phyloP scores from a whole-genome alignment of 2,113 vertebrate genomes.

The Parus major region DNA sequence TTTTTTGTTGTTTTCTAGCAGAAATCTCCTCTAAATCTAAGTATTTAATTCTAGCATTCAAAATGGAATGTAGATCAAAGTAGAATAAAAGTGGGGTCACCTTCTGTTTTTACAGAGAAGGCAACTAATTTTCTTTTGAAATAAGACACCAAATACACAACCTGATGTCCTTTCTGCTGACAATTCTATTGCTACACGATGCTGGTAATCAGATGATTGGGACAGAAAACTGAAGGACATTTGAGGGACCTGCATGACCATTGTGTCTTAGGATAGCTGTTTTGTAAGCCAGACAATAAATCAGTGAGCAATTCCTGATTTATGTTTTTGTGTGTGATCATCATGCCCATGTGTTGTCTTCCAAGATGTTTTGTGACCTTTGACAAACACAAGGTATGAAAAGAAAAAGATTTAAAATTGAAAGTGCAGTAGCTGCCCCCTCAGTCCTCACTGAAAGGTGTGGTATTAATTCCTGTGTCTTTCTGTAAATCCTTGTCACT shows the following conservation, averaged over 20 bases:
- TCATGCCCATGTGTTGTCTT: neutral
- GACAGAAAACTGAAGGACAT: neutral
- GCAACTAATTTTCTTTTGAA: neutral
- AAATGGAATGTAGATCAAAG: neutral
- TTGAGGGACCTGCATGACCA: neutral
- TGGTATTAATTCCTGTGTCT: neutral
- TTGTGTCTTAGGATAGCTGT: neutral
- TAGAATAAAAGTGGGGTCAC: neutral
- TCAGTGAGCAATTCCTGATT: neutral
- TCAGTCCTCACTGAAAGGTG: rapidly evolving
- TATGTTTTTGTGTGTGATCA: rapidly evolving
- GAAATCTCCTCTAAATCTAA: neutral
- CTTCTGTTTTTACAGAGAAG: neutral
- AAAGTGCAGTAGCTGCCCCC: neutral
- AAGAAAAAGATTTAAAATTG: neutral
- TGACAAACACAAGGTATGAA: neutral
- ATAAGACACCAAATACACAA: neutral
- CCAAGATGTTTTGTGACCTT: neutral
- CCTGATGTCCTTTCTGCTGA: neutral
- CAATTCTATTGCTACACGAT: neutral
- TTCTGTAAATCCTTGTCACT: neutral
- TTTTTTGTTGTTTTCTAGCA: neutral
- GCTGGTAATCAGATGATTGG: neutral
- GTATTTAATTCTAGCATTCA: neutral
- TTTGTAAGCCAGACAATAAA: neutral